Evolutionary conservation across 1,140 invertebrate species (phyloP), one percentile per base, ranked within the genome.

Genomic region (Dendroctonus ponderosae): DNA sequence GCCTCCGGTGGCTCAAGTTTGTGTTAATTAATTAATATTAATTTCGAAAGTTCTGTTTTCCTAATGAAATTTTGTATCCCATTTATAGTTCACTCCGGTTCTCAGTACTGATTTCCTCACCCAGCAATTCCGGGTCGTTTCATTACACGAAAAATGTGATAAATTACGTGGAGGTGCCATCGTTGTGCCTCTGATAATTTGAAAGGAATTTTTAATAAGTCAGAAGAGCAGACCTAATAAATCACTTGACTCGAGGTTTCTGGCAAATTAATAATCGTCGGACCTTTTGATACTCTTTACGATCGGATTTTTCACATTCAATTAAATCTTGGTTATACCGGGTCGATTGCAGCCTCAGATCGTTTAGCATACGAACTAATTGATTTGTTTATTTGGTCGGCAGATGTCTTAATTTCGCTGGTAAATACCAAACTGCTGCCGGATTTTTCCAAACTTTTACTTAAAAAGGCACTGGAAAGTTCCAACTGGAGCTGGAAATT

Each of bases 181-280:
- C 15, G 37, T 56, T 42, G 26, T 5, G 40, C 38, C 53, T n/a
- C 53, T 40, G 53, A 56, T 56, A 39, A 40, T 11, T 56, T 56
- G 6, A 56, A 56, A 56, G 37, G 50, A 51, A 51, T 51, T 51
- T 51, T 56, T 56, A 39, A 56, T 39, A 56, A 56, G 26, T 56
- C 26, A 56, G 41, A 56, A 37, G 6, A 6, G 37, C 26, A 40
- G 37, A 56, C 53, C 53, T 40, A 56, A 56, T 40, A 56, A 56
- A 56, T 56, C 26, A 40, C 37, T 56, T 42, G 53, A 26, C 7
- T 56, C 37, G 37, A 39, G 50, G 50, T 51, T 15, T 11, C 26
- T 26, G 7, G 53, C 53, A 56, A 56, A 56, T 51, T 40, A 56
- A 56, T 56, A 40, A 40, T 56, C 53, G 11, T 26, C 4, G 11